phyloP scores from a whole-genome alignment of 2,113 vertebrate species.

The Ictidomys tridecemlineatus region DNA sequence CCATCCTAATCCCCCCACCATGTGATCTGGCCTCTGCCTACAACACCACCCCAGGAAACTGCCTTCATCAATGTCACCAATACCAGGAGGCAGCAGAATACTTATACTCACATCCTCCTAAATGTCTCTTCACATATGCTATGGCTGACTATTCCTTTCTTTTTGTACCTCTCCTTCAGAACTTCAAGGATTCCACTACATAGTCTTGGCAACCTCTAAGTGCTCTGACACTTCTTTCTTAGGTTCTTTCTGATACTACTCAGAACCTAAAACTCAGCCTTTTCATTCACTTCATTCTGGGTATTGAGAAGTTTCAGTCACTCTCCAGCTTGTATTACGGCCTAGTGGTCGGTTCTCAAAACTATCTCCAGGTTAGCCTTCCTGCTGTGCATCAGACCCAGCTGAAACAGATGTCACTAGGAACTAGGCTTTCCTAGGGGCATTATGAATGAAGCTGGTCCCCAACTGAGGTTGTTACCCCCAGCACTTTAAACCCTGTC shows the following conservation, averaged over 20 bases:
- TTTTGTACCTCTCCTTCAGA: not conserved
- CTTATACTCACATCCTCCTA: not conserved
- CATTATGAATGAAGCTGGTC: not conserved
- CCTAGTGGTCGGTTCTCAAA: not conserved
- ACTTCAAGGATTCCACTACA: not conserved
- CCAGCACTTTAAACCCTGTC: not conserved
- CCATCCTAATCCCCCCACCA: not conserved
- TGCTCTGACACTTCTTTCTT: not conserved
- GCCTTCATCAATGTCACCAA: not conserved
- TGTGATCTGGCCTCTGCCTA: not conserved
- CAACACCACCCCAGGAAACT: not conserved
- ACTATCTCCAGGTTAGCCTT: not conserved
- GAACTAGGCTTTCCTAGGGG: not conserved
- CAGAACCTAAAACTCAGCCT: not conserved
- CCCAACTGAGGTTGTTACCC: not conserved
- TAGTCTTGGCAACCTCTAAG: not conserved
- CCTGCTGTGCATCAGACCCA: not conserved
- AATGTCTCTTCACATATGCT: rapidly evolving
- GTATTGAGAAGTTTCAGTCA: not conserved
- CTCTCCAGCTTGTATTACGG: not conserved
- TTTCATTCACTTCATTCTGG: not conserved
- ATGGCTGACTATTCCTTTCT: not conserved
- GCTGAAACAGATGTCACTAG: not conserved
- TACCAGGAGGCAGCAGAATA: not conserved
- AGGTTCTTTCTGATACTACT: not conserved